Evolutionary conservation across 2,888 invertebrate genomes (phyloP).

Genomic region (Agonopterix subpropinquella): DNA sequence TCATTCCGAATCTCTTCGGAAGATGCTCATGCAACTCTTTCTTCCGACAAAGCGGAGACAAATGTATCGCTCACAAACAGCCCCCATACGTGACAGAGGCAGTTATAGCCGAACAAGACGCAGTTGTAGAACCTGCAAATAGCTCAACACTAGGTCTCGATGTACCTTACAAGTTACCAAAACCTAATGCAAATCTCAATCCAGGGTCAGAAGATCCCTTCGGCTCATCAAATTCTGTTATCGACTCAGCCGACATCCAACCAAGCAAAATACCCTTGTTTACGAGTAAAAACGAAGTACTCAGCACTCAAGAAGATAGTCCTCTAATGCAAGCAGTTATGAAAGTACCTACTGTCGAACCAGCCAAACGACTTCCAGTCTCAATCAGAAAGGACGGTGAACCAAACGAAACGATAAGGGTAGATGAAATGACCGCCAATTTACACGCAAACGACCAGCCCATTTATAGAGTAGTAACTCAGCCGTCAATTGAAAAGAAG

Average conservation of each 20-base stretch:
- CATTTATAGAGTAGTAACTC: conserved; percentile 65
- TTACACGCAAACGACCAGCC: conserved; percentile 67
- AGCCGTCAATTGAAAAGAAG: conserved; percentile 61
- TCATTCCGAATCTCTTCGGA: conserved; percentile 92
- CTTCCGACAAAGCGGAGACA: conserved; percentile 78
- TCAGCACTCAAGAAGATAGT: conserved; percentile 58
- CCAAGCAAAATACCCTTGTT: conserved; percentile 54
- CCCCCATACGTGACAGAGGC: conserved; percentile 51
- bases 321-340: conserved; percentile 61
- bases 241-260: conserved; percentile 37
- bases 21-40: conserved; percentile 87
- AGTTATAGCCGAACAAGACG: conserved; percentile 55
- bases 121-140: conserved; percentile 27
- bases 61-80: conserved; percentile 69
- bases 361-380: conserved; percentile 44
- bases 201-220: conserved; percentile 30
- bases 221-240: conserved; percentile 29
- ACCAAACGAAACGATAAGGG: conserved; percentile 53
- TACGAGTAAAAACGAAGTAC: conserved; percentile 53
- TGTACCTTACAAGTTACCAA: conserved; percentile 29
- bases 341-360: conserved; percentile 56
- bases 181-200: conserved; percentile 28
- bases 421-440: conserved; percentile 64
- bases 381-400: conserved; percentile 59
- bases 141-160: conserved; percentile 24